A percentile compares a stretch with the other conserved stretches of the same genome.
Evolutionary conservation across 1,140 invertebrate genomes (phyloP).

Genomic region (Zaprionus africanus): DNA sequence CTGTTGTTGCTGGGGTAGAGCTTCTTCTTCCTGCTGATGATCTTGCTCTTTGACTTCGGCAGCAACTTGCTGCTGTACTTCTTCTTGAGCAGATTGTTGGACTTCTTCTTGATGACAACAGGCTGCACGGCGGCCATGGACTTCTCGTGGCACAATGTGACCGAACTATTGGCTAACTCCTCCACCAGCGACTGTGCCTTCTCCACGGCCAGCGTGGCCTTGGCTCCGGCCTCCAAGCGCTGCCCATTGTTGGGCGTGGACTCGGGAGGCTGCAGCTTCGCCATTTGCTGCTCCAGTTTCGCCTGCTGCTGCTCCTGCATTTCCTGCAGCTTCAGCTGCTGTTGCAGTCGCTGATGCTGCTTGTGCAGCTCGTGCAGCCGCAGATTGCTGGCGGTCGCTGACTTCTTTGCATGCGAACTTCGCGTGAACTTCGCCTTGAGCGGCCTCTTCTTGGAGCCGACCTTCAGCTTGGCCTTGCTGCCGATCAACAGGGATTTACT

Average conservation of each 20-base stretch:
- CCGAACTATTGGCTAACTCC: neutral
- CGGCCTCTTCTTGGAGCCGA: neutral
- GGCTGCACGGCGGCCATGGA: neutral
- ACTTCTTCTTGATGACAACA: neutral
- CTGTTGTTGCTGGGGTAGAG: neutral
- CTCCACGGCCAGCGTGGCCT: neutral
- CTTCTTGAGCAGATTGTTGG: neutral
- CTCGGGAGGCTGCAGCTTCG: no score
- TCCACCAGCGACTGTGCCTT: conserved; percentile 2
- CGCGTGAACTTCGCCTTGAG: neutral
- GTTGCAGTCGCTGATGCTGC: no score
- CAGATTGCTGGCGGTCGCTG: neutral
- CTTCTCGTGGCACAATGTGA: neutral
- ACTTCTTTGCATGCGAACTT: neutral
- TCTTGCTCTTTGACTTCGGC: neutral
- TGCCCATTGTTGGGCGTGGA: no score
- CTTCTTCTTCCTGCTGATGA: neutral
- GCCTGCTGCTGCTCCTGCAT: neutral
- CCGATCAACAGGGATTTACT: neutral
- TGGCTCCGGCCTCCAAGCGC: neutral
- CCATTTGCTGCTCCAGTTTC: neutral
- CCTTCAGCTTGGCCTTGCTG: neutral
- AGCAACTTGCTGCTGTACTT: neutral
- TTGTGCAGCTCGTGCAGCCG: neutral
- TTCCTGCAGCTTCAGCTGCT: neutral